Evolutionary conservation across 2,113 vertebrate species (phyloP).

Genomic region (Vulpes vulpes): DNA sequence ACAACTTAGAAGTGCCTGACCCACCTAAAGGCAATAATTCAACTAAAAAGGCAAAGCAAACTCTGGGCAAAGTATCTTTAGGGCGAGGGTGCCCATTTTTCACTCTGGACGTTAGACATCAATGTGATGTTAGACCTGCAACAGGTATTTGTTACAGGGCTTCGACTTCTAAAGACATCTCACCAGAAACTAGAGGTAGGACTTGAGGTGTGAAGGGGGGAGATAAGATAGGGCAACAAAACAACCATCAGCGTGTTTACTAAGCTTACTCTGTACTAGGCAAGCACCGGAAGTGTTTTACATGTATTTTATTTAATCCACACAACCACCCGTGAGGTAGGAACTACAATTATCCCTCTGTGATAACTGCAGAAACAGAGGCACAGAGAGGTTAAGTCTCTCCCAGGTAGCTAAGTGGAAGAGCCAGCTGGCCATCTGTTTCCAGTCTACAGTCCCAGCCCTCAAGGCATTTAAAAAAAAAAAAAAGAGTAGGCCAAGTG

Average conservation of each 20-base stretch:
- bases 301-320: not conserved
- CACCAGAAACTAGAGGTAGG: not conserved
- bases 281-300: not conserved
- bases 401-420: not conserved
- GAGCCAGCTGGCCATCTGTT: not conserved
- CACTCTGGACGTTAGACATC: not conserved
- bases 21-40: not conserved
- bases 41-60: not conserved
- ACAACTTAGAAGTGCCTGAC: not conserved
- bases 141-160: not conserved
- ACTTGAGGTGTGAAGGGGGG: not conserved
- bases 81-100: not conserved
- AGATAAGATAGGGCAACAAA: not conserved
- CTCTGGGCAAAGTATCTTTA: not conserved
- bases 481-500: not conserved
- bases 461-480: not conserved
- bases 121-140: not conserved
- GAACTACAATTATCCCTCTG: not conserved
- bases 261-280: not conserved
- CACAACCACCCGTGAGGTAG: not conserved
- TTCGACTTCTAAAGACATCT: not conserved
- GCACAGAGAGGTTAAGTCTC: not conserved
- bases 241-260: not conserved
- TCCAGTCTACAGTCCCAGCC: not conserved
- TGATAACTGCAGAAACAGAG: not conserved